Evolutionary conservation across 2,888 invertebrate species (phyloP), one percentile per base, ranked within the genome.

Genomic region (Cryptus armator): DNA sequence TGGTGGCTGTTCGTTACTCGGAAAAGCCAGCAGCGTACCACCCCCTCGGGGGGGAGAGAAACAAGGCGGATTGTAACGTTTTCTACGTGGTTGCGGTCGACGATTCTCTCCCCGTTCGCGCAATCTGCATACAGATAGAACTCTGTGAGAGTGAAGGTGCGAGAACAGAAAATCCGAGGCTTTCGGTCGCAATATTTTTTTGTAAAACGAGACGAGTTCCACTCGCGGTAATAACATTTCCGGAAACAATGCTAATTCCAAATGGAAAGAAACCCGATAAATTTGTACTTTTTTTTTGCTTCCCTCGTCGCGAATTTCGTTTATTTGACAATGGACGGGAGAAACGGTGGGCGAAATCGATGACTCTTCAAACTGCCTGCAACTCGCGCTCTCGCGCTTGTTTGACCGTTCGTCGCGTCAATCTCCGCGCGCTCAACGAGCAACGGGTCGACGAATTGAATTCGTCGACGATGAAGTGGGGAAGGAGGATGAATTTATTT

Each of bases 111-210:
- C 44, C 12, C 77, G 76, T 85, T 86, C 71, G 83, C 53, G 67
- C 85, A 85, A 88, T 88, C 87, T 87, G 86, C 87, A 87, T 87
- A 86, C 81, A 87, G 79, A 87, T 85, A 75, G 81, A 43, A 51
- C 7, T 44, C 29, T 4, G n/a, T 7, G 37, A 67, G 67, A 16
- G 53, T 9, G 7, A 7, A 32, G 14, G 19, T n/a, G 67, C 59
- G 59, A 59, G 59, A 24, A n/a, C 51, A n/a, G 32, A 51, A 70
- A 70, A n/a, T 51, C 32, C 29, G 1, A 9, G 70, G 37, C n/a
- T 7, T 66, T 51, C 75, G 51, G 37, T 71, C 4, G 6, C 19
- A 12, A 48, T 32, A 48, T 51, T 66, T 32, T 37, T 16, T n/a
- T 4, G 44, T 19, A 51, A 19, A 43, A 46, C 10, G 32, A n/a